Evolutionary conservation across 2,888 invertebrate species (phyloP), one percentile per base, ranked within the genome.

Genomic region (Cartodere bifasciata): DNA sequence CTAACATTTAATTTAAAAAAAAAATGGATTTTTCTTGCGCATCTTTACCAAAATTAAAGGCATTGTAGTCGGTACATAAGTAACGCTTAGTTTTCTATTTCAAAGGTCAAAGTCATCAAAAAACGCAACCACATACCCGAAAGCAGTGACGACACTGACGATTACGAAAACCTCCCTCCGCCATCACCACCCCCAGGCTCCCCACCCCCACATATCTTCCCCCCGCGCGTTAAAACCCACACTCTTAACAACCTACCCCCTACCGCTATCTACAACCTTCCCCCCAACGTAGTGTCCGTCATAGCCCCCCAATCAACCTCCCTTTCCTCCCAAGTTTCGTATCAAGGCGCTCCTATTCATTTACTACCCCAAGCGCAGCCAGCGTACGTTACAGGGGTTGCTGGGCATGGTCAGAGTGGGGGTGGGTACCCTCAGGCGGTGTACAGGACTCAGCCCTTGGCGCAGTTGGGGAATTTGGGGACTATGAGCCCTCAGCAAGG

Each of bases 141-240:
- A n/a, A n/a, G n/a, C n/a, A n/a, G n/a, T n/a, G 63, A 66, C 13
- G 64, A 65, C 29, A 64, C 65, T 12, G 64, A 66, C 21, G 63
- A 66, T 14, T 56, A 64, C 28, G 68, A 70, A 38, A 62, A 62
- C 42, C 55, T 66, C 25, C 66, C 70, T 4, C 70, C 71, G 7
- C 71, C 71, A 0, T 68, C 71, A 1, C 72, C 72, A 2, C 70
- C 71, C 1, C 68, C 70, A 0, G 70, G 70, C 11, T 70, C 70
- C 4, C 70, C 70, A 2, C 71, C 71, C 0, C 64, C 67, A 1
- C 65, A 68, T 43, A 40, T 67, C 12, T 69, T 67, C 55, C 68
- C 68, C 7, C 53, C 59, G 1, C 48, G 61, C 14, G 44, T 59
- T 12, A 61, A 61, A 44, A 42, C 44, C 6, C 50, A 48, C 34